Conservation (phyloP, 2,797 vertebrate genomes). For the Ciconia nigra region DNA sequence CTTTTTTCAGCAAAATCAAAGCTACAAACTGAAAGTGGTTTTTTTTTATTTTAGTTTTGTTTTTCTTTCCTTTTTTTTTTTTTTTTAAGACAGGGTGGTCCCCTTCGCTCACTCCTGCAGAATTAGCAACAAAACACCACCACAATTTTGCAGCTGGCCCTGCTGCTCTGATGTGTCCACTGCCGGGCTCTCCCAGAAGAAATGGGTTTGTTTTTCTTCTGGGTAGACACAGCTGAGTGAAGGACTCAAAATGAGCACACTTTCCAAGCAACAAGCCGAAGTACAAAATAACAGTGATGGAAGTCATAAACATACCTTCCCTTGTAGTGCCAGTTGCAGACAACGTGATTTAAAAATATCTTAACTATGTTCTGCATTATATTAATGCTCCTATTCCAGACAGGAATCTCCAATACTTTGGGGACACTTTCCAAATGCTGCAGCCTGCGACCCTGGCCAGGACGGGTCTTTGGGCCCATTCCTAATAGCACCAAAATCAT, state of each 20-base stretch:
- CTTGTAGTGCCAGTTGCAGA: not conserved
- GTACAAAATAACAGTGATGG: not conserved
- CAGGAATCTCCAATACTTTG: not conserved
- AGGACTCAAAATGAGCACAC: not conserved
- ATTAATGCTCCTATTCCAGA: not conserved
- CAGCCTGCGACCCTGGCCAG: not conserved
- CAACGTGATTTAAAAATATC: not conserved
- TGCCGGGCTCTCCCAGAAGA: not conserved
- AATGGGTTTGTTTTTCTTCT: conserved; percentile 17
- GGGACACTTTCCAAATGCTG: not conserved
- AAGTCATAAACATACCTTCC: conserved; percentile 13
- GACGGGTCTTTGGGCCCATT: not conserved
- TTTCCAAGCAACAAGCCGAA: conserved; percentile 6
- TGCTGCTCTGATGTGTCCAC: not conserved
- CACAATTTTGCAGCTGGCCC: conserved; percentile 22
- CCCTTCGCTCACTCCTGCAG: not conserved
- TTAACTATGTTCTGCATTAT: not conserved
- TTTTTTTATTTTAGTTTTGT: not conserved
- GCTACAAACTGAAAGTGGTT: not conserved
- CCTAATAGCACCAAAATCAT: not conserved
- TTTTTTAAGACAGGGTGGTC: conserved; percentile 10
- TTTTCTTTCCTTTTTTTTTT: not conserved
- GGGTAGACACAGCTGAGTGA: not conserved
- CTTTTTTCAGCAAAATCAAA: not conserved
- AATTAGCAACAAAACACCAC: conserved; percentile 30